phyloP scores from a whole-genome alignment of 2,113 vertebrate species.

The Otocyon megalotis region DNA sequence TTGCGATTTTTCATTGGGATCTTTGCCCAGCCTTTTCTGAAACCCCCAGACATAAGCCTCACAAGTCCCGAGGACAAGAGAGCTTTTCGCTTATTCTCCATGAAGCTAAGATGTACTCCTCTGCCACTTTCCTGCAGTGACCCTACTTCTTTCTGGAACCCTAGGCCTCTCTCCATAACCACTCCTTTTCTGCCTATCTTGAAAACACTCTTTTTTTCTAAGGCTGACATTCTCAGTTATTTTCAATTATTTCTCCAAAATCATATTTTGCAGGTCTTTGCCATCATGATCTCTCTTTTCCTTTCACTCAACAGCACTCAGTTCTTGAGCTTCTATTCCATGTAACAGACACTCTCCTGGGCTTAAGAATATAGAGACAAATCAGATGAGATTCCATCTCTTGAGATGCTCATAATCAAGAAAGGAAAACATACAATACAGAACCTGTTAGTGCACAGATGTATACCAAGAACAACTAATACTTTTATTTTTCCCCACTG shows the following conservation, averaged over 20 bases:
- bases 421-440: background rate
- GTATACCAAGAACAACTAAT: background rate
- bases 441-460: background rate
- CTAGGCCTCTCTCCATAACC: background rate
- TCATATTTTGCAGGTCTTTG: background rate
- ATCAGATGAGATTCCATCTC: background rate
- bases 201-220: background rate
- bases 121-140: background rate
- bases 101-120: background rate
- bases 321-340: background rate
- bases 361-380: background rate
- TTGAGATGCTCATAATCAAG: background rate
- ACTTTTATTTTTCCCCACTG: fast-evolving
- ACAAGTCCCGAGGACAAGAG: background rate
- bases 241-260: background rate
- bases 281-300: background rate
- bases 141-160: background rate
- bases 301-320: background rate
- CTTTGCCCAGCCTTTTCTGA: background rate
- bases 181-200: background rate
- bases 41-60: background rate
- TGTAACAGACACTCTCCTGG: background rate
- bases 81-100: background rate
- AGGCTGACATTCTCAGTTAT: background rate
- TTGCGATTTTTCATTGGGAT: background rate